Base-by-base conservation (phyloP, 1,140 invertebrate species). In the Neodiprion lecontei region DNA sequence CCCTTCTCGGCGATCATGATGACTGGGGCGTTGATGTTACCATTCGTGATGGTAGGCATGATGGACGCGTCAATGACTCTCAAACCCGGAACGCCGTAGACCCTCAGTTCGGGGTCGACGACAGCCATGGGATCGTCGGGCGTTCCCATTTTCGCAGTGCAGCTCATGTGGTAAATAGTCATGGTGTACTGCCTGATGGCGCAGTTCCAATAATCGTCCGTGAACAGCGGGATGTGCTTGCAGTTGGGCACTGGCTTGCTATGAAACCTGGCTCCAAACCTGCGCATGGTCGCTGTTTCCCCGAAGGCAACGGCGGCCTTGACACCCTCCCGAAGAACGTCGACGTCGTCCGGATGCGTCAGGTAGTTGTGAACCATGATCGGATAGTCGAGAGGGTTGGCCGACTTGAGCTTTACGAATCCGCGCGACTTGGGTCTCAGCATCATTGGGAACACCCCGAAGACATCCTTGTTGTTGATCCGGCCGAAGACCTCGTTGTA, bases 1-100 rank as follows among this genome's bases (percentile, higher is more conserved):
- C 94, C 96, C 83, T 97, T 97, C 82, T 98, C 97, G 0, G 89
- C 97, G n/a, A 98, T 96, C 96, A 98, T 98, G 10, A 98, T 95
- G 0, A 93, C 92, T 0, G 95, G 94, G 0, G 95, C 95, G 77
- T 96, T 96, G 17, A 96, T 96, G 79, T 96, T 96, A 0, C 95
- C 96, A 81, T 92, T 95, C 0, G 94, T 94, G 1, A 96, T 93
- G 0, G 91, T 90, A 0, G 95, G 94, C 93, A 96, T 95, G 65
- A 96, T 94, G 17, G 93, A 95, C 0, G 94, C 94, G 79, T 96
- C 95, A 71, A 95, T 93, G 0, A 95, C 94, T 72, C 96, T 87
- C 14, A 97, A 83, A 0, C 94, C 94, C 67, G 91, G 89, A 0
- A 95, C 84, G 0, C 95, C 94, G 78, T 96, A 93, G 0, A 96